Evolutionary conservation across 2,888 invertebrate genomes (phyloP), one percentile per base, ranked within the genome.

Genomic region (Tipula confusa): DNA sequence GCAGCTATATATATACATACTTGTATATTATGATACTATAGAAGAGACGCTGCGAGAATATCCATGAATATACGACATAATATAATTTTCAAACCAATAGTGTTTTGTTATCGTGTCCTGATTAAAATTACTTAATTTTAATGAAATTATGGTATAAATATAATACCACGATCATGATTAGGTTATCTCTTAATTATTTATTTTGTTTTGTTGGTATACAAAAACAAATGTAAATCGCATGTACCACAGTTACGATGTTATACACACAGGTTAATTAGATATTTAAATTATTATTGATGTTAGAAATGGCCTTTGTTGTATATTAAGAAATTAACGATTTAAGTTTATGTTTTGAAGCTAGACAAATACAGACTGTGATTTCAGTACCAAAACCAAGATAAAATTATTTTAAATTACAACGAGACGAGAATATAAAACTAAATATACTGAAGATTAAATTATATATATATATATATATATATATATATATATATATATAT

Each of bases 171-270:
- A 64, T 24, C 24, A 24, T 24, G 64, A 64, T 64, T 64, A 24
- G 64, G 64, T 64, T 64, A 64, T 64, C 64, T 64, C 64, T 64
- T 64, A 64, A 64, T 64, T 64, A 64, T 64, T 64, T 64, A 64
- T 24, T 64, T 64, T 64, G 64, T 64, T 64, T 64, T 64, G 64
- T 24, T 64, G 9, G 64, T 24, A 64, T 33, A 33, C 11, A n/a
- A n/a, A n/a, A n/a, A n/a, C 11, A 33, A 9, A 33, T 2, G 33
- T 9, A 33, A 2, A 2, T 33, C 43, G 1, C 43, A 43, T 36
- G 15, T 43, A 43, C 43, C 0, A 43, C 13, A 38, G 13, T 43
- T 33, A 33, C 1, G 11, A 33, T 33, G 33, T 11, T 36, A 11
- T 36, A 9, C n/a, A n/a, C n/a, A n/a, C 36, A 36, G 36, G 36